These are phyloP conservation scores for Ficedula albicollis DNA, from an alignment of 2,797 vertebrate genomes.

Conservation along the genomic window DNA sequence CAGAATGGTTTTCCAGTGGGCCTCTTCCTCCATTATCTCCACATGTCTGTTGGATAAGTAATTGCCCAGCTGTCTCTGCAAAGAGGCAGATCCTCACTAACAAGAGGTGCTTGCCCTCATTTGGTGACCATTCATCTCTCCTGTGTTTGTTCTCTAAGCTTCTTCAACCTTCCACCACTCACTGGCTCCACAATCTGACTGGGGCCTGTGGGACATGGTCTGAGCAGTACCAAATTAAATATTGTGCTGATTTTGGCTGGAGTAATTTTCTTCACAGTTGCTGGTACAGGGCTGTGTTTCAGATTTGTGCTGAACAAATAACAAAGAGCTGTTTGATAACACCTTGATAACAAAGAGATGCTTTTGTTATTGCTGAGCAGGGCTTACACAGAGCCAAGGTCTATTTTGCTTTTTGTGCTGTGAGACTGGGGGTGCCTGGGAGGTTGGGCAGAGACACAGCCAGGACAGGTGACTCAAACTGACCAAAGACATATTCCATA, in stretches of 20 bases:
- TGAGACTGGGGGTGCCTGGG: not conserved
- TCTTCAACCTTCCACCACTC: not conserved
- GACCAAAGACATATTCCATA: not conserved
- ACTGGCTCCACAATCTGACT: not conserved
- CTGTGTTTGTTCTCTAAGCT: not conserved
- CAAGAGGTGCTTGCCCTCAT: not conserved
- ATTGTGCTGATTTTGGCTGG: not conserved
- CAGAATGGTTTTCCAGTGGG: not conserved
- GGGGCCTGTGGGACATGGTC: accelerated
- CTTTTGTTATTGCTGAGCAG: not conserved
- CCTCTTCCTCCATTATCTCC: not conserved
- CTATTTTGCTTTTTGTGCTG: accelerated
- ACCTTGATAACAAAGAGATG: not conserved
- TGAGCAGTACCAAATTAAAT: not conserved
- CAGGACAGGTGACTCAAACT: not conserved
- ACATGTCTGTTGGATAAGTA: not conserved
- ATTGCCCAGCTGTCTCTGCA: not conserved
- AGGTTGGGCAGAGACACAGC: not conserved
- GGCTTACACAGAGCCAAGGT: not conserved
- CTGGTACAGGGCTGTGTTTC: not conserved
- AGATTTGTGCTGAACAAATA: not conserved
- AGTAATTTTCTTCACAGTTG: not conserved
- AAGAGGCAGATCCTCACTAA: not conserved
- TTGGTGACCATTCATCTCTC: not conserved
- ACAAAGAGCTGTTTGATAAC: not conserved